Percentiles rank a stretch among this genome's conserved stretches.
These are phyloP conservation scores for Acanthosoma haemorrhoidale DNA, from an alignment of 2,888 invertebrate species.

Conservation along the genomic window DNA sequence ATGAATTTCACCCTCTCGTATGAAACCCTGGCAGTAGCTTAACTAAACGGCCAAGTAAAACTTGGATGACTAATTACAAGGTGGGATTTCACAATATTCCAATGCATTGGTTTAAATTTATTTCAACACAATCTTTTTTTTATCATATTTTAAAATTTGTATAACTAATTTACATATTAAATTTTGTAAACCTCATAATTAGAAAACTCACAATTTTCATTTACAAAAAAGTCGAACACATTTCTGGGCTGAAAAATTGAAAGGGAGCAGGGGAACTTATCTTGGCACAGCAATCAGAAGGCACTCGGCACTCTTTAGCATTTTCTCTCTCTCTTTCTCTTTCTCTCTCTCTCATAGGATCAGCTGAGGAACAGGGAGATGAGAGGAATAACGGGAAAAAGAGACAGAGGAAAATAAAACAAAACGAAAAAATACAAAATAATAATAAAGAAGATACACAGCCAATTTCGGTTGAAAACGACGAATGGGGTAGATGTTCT, in stretches of 20 bases:
- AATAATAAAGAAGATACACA: slow-evolving; percentile 34
- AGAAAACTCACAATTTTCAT: slow-evolving; percentile 19
- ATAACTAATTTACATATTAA: slow-evolving; percentile 7
- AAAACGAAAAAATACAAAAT: slow-evolving; percentile 21
- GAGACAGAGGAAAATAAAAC: slow-evolving; percentile 13
- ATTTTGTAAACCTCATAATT: not conserved
- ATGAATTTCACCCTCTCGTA: not conserved
- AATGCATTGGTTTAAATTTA: slow-evolving; percentile 9
- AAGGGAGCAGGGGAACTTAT: not conserved
- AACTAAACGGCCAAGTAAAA: slow-evolving; percentile 13
- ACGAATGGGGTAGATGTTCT: slow-evolving; percentile 39
- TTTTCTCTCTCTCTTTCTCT: slow-evolving; percentile 22
- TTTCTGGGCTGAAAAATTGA: not conserved
- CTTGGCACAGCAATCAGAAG: slow-evolving; percentile 30
- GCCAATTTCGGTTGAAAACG: slow-evolving; percentile 37
- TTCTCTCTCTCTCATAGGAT: slow-evolving; percentile 22
- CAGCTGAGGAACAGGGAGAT: slow-evolving; percentile 15
- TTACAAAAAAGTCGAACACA: slow-evolving; percentile 11
- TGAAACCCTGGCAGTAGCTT: slow-evolving; percentile 14
- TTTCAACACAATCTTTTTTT: no score
- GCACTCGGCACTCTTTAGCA: slow-evolving; percentile 28
- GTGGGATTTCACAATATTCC: slow-evolving; percentile 8
- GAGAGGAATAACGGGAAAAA: slow-evolving; percentile 18
- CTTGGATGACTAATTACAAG: slow-evolving; percentile 8
- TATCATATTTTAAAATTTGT: not conserved